Conservation (phyloP, 1,140 invertebrate genomes). For the Drosophila fuyamai region DNA sequence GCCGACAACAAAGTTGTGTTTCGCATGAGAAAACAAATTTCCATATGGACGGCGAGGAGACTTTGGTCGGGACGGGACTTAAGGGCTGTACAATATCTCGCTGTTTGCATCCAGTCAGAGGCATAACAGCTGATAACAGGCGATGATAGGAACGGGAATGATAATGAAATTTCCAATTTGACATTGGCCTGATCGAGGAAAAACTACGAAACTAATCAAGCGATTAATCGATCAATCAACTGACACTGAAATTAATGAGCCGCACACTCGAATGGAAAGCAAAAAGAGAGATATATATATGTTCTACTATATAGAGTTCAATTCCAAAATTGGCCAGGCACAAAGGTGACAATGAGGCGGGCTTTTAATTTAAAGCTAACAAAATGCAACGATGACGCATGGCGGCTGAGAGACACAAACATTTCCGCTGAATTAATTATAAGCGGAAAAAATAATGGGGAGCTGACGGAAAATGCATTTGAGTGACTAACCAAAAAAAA, state of each 20-base stretch:
- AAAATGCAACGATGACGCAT: conserved; percentile 54
- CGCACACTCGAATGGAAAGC: conserved; percentile 13
- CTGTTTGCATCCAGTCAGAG: conserved; percentile 13
- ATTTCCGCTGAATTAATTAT: conserved; percentile 76
- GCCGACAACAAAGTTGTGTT: conserved; percentile 32
- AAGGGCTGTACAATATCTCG: conserved; percentile 27
- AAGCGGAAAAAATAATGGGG: conserved; percentile 13
- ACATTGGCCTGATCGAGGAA: conserved; percentile 41
- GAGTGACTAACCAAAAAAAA: conserved; percentile 17
- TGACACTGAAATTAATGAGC: conserved; percentile 61
- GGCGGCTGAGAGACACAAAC: conserved; percentile 24
- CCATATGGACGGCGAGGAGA: conserved; percentile 12
- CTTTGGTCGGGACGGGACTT: conserved; percentile 5
- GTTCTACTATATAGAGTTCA: conserved; percentile 22
- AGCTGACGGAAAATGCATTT: conserved; percentile 6
- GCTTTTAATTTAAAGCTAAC: conserved; percentile 43
- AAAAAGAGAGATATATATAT: conserved; percentile 11
- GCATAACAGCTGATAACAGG: conserved; percentile 9
- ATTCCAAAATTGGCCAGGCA: conserved; percentile 53
- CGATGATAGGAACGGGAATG: conserved; percentile 9
- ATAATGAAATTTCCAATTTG: conserved; percentile 67
- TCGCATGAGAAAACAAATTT: conserved; percentile 50
- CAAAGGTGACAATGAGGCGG: conserved; percentile 58
- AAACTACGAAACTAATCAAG: conserved; percentile 62
- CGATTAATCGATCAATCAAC: conserved; percentile 80